A percentile compares a stretch with the other conserved stretches of the same genome.
These are phyloP conservation scores for Troides helena DNA, from an alignment of 2,888 invertebrate species.

Conservation along the genomic window DNA sequence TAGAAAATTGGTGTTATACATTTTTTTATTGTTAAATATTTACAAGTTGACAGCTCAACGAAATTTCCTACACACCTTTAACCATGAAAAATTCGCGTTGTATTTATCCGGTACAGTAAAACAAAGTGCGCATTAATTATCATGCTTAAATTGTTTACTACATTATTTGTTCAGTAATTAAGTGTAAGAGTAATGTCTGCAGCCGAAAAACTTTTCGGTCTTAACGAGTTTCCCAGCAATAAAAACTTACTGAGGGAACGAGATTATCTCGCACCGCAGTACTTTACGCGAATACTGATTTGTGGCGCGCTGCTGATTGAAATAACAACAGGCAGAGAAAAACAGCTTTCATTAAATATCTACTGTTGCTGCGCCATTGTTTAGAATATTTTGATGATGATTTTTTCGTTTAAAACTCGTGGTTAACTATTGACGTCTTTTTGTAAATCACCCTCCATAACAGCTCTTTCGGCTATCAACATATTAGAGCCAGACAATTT, in stretches of 20 bases:
- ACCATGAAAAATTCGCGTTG: background rate
- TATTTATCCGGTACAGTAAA: background rate
- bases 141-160: slow-evolving; percentile 28
- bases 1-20: background rate
- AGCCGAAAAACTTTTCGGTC: slow-evolving; percentile 23
- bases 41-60: too few relatives aligned
- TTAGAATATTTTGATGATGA: too few relatives aligned
- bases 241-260: slow-evolving; percentile 24
- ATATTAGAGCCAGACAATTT: too few relatives aligned
- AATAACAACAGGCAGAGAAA: slow-evolving; percentile 1
- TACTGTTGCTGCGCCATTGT: background rate
- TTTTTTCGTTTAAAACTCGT: too few relatives aligned
- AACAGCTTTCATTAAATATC: background rate
- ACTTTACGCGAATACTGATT: slow-evolving; percentile 24
- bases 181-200: slow-evolving; percentile 20
- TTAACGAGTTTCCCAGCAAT: slow-evolving; percentile 26
- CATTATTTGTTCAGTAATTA: slow-evolving; percentile 26
- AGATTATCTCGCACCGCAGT: slow-evolving; percentile 22
- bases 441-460: too few relatives aligned
- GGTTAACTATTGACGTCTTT: too few relatives aligned
- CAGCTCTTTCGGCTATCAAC: too few relatives aligned
- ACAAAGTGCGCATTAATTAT: slow-evolving; percentile 30
- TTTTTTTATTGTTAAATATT: too few relatives aligned
- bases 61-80: background rate
- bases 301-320: background rate